phyloP scores from a whole-genome alignment of 2,797 vertebrate genomes.

The Pitangus sulphuratus region DNA sequence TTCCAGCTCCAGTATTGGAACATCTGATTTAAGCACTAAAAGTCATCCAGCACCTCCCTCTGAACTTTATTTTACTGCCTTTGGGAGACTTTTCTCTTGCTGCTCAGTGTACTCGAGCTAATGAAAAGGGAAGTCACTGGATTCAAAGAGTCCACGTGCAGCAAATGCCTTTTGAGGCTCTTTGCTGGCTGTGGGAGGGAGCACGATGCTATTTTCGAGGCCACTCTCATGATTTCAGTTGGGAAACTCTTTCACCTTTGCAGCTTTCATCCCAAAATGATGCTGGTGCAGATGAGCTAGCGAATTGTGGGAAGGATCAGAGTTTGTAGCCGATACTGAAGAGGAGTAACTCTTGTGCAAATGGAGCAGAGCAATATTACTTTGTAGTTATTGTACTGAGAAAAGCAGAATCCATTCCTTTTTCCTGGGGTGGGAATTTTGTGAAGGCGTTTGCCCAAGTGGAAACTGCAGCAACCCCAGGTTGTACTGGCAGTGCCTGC shows the following conservation, averaged over 20 bases:
- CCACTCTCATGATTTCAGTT: neutral
- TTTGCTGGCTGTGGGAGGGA: neutral
- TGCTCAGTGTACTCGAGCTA: neutral
- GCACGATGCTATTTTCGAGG: neutral
- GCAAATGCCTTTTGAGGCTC: neutral
- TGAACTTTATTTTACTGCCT: neutral
- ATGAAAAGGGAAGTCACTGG: neutral
- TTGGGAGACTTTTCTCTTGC: neutral
- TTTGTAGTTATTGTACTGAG: neutral
- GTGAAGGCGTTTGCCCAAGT: neutral
- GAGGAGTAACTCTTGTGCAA: neutral
- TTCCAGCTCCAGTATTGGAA: neutral
- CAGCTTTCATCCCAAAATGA: neutral
- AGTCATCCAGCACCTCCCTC: neutral
- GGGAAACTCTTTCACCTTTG: conserved; percentile 15
- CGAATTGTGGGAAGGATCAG: neutral
- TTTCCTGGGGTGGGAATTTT: neutral
- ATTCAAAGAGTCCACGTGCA: conserved; percentile 33
- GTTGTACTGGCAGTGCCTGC: neutral
- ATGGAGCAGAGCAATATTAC: neutral
- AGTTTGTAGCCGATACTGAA: neutral
- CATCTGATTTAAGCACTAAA: neutral
- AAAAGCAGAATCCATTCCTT: rapidly evolving
- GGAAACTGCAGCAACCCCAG: neutral
- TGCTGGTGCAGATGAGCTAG: neutral